Evolutionary conservation across 2,888 invertebrate genomes (phyloP).

Genomic region (Agonopterix heracliana): DNA sequence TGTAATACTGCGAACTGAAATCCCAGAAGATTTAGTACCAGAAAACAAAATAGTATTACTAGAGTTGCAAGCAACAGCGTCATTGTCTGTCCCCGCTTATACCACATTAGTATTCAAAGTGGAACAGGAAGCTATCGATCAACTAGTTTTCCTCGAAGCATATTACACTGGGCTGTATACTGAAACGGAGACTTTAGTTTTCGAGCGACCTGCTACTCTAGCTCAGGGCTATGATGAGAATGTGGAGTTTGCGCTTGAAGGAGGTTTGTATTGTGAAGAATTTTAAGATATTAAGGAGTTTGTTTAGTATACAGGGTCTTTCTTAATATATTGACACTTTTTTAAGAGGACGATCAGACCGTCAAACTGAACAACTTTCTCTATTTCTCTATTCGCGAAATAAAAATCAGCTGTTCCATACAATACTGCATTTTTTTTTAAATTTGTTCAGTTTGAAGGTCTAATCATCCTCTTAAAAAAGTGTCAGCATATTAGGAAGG

Average conservation of each 20-base stretch:
- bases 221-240: conserved; percentile 18
- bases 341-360: too few species aligned
- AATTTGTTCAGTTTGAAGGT: too few species aligned
- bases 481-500: too few species aligned
- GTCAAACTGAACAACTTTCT: too few species aligned
- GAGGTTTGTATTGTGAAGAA: conserved; percentile 19
- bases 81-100: conserved; percentile 15
- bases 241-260: conserved; percentile 23
- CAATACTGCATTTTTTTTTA: too few species aligned
- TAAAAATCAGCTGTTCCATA: too few species aligned
- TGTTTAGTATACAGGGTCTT: too few species aligned
- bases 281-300: too few species aligned
- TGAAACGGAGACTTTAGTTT: conserved; percentile 9
- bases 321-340: too few species aligned
- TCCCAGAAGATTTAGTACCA: conserved; percentile 24
- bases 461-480: too few species aligned
- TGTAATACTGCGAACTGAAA: conserved; percentile 16
- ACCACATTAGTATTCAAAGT: conserved; percentile 7
- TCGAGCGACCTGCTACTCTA: conserved; percentile 15
- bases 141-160: conserved; percentile 1
- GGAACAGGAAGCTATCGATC: background rate
- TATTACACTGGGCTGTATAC: conserved; percentile 22
- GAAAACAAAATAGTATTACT: conserved; percentile 23
- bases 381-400: too few species aligned
- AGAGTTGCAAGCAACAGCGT: conserved; percentile 26